Base-by-base conservation (phyloP, 2,113 vertebrate genomes). In the Trogon surrucura region DNA sequence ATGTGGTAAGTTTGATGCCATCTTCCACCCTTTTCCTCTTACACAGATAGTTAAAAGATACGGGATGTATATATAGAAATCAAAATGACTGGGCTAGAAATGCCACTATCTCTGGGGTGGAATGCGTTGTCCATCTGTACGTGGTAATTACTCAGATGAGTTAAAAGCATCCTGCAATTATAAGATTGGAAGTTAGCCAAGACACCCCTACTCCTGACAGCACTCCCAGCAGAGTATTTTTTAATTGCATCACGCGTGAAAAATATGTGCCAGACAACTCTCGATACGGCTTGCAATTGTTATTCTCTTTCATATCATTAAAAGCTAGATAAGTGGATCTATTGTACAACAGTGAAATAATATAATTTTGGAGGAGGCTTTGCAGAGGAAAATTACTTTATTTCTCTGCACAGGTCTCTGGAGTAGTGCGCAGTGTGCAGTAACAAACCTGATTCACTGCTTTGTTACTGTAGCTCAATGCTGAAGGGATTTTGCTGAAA, bases 101-200 rank as follows among this genome's bases (percentile, higher is more conserved):
- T 82, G 70, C 62, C 67, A 58, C 77, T 81, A 4, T 88, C 74
- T 89, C 47, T 60, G 57, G 84, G 75, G 48, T 82, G 86, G 69
- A 91, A 80, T 92, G 87, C 32, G 61, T 56, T 91, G 88, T 86
- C 89, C 41, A 45, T 66, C 58, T 5, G 0, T 90, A 73, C 45
- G 1, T 54, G 83, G 58, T 80, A 65, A 91, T 95, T 96, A 91
- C 50, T 80, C n/a, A 32, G 62, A 77, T 94, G 89, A 92, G 47
- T 92, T 93, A 91, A 94, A 85, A 95, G 70, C 91, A 88, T 97
- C 95, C 97, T 96, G 89, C 94, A 96, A 96, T 96, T 97, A 89
- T 13, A 77, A 64, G 67, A 50, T 41, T 80, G 85, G 88, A 89
- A 75, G 61, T 57, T 81, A 56, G 57, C 89, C 80, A 58, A 72